Conservation (phyloP, 2,113 vertebrate genomes). For the Paralichthys olivaceus region DNA sequence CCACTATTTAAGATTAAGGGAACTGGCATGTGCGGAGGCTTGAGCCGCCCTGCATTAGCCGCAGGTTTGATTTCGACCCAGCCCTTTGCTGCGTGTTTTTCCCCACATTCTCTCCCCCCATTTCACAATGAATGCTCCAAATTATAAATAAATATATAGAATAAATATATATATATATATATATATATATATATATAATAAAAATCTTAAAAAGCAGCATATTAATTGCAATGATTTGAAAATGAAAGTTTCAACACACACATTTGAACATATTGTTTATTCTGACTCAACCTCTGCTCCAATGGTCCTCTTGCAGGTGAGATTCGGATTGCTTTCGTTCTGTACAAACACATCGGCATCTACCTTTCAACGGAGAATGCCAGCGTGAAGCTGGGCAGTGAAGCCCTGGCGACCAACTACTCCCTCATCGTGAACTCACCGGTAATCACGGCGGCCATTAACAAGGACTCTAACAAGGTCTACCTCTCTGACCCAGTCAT, state of each 20-base stretch:
- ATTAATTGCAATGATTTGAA: too few species aligned
- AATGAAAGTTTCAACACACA: background rate
- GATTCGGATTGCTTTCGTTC: conserved; percentile 95
- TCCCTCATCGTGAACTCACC: conserved; percentile 97
- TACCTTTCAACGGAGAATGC: conserved; percentile 98
- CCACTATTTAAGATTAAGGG: too few species aligned
- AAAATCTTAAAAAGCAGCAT: too few species aligned
- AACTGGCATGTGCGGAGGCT: too few species aligned
- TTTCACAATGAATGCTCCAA: too few species aligned
- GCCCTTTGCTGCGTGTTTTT: too few species aligned
- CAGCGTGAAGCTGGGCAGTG: conserved; percentile 94
- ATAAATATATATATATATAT: too few species aligned
- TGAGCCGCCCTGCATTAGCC: too few species aligned
- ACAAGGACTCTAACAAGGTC: conserved; percentile 97
- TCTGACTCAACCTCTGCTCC: background rate
- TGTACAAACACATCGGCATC: conserved; percentile 95
- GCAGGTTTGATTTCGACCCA: too few species aligned
- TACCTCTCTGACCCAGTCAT: conserved; percentile 97
- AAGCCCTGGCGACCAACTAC: conserved; percentile 94
- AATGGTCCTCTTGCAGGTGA: conserved; percentile 84
- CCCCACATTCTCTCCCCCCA: too few species aligned
- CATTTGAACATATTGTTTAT: background rate
- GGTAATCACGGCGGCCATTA: conserved; percentile 96
- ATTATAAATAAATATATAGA: too few species aligned
- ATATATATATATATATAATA: too few species aligned